Evolutionary conservation across 1,140 invertebrate species (phyloP), one percentile per base, ranked within the genome.

Genomic region (Papilio dardanus): DNA sequence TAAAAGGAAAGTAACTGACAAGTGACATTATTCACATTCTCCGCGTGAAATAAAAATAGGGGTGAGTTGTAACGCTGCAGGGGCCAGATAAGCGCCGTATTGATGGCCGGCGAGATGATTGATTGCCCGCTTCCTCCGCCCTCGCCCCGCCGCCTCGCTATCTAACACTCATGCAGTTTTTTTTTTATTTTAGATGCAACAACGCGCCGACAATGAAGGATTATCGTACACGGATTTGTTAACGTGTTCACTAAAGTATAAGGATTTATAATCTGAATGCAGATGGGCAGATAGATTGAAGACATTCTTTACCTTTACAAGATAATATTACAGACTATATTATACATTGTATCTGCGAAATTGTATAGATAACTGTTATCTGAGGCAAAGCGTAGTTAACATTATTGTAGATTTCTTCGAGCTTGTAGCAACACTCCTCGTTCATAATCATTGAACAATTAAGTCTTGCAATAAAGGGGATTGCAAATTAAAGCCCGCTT

Each of bases 21-120:
- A 73, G 30, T 62, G 54, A 71, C 35, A 76, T 76, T 42, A 65
- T 76, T 76, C 54, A 62, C 21, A 62, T 62, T 12, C 54, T 62
- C 54, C 10, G 54, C 54, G 54, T 28, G 12, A 62, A 62, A 62
- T 62, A 62, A 62, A 62, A 62, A 62, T 62, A 62, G 54, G 42
- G 46, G 46, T n/a, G 21, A 24, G 21, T 62, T 62, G 21, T 62
- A 28, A 62, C 54, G 54, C 54, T 76, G 75, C 50, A 62, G 50
- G 46, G 37, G 68, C 66, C 75, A 40, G 67, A 76, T 71, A 76
- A 76, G 74, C 46, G 21, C 50, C 50, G 71, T 71, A 76, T 76
- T 76, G 75, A 76, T 76, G 68, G 62, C 54, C 74, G 46, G 21
- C 50, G 68, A 71, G 68, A 69, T 67, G 75, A 62, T 71, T 76